phyloP scores from a whole-genome alignment of 1,140 invertebrate genomes.

The Chrysopa pallens region DNA sequence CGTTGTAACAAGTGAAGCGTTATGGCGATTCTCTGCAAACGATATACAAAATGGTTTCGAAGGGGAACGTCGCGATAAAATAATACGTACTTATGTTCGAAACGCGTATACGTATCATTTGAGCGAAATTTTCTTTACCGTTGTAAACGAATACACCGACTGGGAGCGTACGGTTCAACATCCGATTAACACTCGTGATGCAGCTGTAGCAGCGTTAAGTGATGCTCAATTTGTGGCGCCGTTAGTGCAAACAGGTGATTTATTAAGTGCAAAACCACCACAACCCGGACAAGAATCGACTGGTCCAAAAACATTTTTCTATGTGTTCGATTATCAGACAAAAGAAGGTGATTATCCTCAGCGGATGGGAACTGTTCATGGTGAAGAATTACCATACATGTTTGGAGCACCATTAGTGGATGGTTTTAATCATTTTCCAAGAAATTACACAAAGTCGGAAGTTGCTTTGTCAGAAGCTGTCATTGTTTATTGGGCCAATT shows the following conservation, averaged over 20 bases:
- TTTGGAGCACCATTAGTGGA: slow-evolving; percentile 68
- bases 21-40: slow-evolving; percentile 62
- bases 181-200: slow-evolving; percentile 80
- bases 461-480: slow-evolving; percentile 66
- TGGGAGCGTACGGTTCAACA: slow-evolving; percentile 87
- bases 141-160: slow-evolving; percentile 92
- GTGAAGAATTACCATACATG: slow-evolving; percentile 79
- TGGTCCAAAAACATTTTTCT: slow-evolving; percentile 65
- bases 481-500: slow-evolving; percentile 77
- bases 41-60: slow-evolving; percentile 83
- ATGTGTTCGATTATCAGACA: slow-evolving; percentile 85
- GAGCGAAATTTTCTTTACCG: slow-evolving; percentile 92
- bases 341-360: slow-evolving; percentile 80
- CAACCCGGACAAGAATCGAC: slow-evolving; percentile 25
- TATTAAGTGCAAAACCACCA: slow-evolving; percentile 35
- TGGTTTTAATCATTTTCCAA: slow-evolving; percentile 54
- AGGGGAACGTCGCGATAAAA: slow-evolving; percentile 70
- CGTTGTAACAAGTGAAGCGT: slow-evolving; percentile 65
- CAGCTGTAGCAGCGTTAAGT: slow-evolving; percentile 77
- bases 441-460: slow-evolving; percentile 67
- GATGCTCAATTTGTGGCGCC: slow-evolving; percentile 84
- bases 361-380: slow-evolving; percentile 70
- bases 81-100: slow-evolving; percentile 81
- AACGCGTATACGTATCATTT: slow-evolving; percentile 89
- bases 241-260: slow-evolving; percentile 63